A percentile compares a stretch with the other conserved stretches of the same genome.
phyloP scores from a whole-genome alignment of 37 sponge, comb jelly and placozoan species.

The Corticium candelabrum region DNA sequence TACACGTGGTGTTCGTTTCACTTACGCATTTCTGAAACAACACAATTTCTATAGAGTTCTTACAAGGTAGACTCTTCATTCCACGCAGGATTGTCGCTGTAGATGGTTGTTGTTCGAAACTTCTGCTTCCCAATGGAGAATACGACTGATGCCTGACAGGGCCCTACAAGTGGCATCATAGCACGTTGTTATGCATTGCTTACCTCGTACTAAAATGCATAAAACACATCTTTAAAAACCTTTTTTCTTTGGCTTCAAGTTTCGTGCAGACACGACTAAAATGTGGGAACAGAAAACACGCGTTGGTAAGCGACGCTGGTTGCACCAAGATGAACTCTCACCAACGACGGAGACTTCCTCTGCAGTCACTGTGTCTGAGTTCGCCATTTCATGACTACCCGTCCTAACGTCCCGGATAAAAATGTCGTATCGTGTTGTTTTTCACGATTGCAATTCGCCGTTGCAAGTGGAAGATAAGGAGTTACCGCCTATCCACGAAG shows the following conservation, averaged over 20 bases:
- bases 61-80: conserved; percentile 69
- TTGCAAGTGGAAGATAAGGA: background rate
- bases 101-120: conserved; percentile 50
- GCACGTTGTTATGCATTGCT: background rate
- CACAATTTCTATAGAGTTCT: too few species aligned
- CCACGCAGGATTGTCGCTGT: conserved; percentile 58
- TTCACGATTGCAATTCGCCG: background rate
- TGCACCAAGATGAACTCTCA: background rate
- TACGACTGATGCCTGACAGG: conserved; percentile 61
- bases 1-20: too few species aligned
- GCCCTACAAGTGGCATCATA: background rate
- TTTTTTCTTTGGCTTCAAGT: conserved; percentile 44
- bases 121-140: conserved; percentile 66
- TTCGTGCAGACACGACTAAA: conserved; percentile 42
- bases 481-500: background rate
- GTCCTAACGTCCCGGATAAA: too few species aligned
- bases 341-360: background rate
- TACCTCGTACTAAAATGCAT: too few species aligned
- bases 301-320: background rate
- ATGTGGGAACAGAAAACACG: background rate
- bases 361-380: too few species aligned
- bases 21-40: too few species aligned
- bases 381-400: too few species aligned
- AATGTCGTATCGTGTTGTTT: background rate
- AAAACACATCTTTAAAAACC: too few species aligned